Percentiles rank a stretch among this genome's conserved stretches.
These are phyloP conservation scores for Apistogramma diplotaenia DNA, from an alignment of 2,113 vertebrate genomes.

Conservation along the genomic window DNA sequence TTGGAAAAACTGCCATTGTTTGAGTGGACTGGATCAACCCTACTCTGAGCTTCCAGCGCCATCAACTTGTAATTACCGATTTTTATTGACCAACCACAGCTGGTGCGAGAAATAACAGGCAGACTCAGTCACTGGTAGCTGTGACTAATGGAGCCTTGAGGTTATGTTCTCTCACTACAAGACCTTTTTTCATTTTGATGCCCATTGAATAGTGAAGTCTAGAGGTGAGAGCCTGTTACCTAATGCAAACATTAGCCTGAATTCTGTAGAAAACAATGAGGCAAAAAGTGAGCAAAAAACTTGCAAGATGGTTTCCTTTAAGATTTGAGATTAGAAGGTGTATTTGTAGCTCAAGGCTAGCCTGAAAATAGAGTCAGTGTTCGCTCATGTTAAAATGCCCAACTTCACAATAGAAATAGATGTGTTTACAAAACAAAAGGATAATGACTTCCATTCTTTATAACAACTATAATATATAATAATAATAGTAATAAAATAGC, in stretches of 20 bases:
- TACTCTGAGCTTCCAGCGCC: neutral
- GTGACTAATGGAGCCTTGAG: neutral
- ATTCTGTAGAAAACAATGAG: neutral
- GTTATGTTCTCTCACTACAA: neutral
- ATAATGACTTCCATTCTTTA: neutral
- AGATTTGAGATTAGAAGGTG: neutral
- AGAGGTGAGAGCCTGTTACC: neutral
- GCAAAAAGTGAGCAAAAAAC: too few species aligned
- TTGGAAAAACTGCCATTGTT: slow-evolving; percentile 45
- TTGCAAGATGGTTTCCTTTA: too few species aligned
- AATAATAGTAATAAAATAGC: too few species aligned
- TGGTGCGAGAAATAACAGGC: neutral
- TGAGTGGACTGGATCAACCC: slow-evolving; percentile 32
- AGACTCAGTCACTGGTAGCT: neutral
- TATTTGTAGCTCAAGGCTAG: neutral
- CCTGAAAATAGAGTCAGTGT: neutral
- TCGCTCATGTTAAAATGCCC: neutral
- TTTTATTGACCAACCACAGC: slow-evolving; percentile 40
- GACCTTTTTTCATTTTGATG: neutral
- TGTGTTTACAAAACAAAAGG: neutral
- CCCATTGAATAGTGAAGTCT: neutral
- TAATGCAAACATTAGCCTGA: neutral
- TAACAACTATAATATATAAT: neutral
- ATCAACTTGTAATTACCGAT: slow-evolving; percentile 37
- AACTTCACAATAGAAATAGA: neutral